Conservation (phyloP, 2,797 vertebrate genomes). For the Pangasius krempfi region DNA sequence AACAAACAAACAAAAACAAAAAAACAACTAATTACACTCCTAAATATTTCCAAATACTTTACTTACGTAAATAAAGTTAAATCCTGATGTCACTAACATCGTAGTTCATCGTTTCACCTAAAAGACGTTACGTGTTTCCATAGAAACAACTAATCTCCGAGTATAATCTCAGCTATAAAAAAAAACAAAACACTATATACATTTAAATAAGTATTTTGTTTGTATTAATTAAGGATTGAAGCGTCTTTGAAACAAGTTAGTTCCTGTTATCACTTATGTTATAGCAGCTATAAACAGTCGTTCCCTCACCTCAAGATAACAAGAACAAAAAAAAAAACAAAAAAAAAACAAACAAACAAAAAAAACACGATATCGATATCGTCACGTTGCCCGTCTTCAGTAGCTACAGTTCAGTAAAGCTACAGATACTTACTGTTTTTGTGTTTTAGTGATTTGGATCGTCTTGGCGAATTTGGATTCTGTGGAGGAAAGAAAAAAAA, state of each 20-base stretch:
- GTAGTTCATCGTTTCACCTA: background rate
- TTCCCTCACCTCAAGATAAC: background rate
- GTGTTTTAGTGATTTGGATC: conserved; percentile 94
- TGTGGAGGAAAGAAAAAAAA: conserved; percentile 56
- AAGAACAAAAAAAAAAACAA: too few species aligned
- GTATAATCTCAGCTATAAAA: background rate
- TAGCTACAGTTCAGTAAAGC: background rate
- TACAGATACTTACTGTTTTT: conserved; percentile 86
- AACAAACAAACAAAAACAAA: background rate
- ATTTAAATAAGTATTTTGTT: background rate
- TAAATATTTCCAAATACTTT: background rate
- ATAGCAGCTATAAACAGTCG: background rate
- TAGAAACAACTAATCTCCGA: background rate
- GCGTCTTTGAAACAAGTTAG: background rate
- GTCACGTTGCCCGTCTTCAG: background rate
- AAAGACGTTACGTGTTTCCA: background rate
- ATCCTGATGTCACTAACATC: background rate
- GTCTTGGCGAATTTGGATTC: conserved; percentile 94
- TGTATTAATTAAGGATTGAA: background rate
- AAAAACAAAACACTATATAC: background rate
- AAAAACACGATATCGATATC: background rate
- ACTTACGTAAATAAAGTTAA: background rate
- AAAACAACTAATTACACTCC: background rate
- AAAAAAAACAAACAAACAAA: too few species aligned
- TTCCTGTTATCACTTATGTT: background rate